A percentile compares a stretch with the other conserved stretches of the same genome.
phyloP scores from a whole-genome alignment of 1,140 invertebrate species.

The Saccostrea echinata region DNA sequence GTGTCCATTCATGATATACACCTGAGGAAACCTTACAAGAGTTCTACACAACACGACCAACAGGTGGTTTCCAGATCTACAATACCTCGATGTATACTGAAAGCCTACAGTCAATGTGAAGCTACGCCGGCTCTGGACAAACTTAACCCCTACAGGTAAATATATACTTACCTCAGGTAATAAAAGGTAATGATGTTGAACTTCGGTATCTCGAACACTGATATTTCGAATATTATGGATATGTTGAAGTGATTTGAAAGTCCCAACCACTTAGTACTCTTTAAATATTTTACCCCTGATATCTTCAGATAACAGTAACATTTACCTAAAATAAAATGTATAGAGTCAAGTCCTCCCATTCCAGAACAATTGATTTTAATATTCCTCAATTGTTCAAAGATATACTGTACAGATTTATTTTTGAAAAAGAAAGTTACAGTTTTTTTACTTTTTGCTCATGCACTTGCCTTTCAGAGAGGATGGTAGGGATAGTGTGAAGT shows the following conservation, averaged over 20 bases:
- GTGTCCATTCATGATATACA: constrained; percentile 98
- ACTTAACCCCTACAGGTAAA: constrained; percentile 93
- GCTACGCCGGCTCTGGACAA: constrained; percentile 96
- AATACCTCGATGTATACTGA: constrained; percentile 97
- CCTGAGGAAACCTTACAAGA: constrained; percentile 97
- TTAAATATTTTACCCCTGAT: too few species aligned
- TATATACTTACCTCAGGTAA: neutral
- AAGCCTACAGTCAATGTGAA: constrained; percentile 95
- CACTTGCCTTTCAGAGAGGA: constrained; percentile 87
- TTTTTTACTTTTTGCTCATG: neutral
- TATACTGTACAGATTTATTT: too few species aligned
- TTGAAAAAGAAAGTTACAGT: too few species aligned
- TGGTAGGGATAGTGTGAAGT: constrained; percentile 98
- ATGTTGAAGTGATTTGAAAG: too few species aligned
- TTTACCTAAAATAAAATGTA: too few species aligned
- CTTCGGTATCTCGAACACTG: too few species aligned
- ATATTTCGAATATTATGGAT: too few species aligned
- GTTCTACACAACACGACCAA: constrained; percentile 94
- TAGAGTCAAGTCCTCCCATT: too few species aligned
- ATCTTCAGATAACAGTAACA: too few species aligned
- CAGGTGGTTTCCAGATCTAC: constrained; percentile 96
- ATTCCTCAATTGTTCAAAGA: too few species aligned
- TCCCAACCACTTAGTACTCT: too few species aligned
- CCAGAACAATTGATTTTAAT: too few species aligned
- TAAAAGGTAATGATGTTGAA: neutral